Evolutionary conservation across 2,113 vertebrate species (phyloP).

Genomic region (Spea bombifrons): DNA sequence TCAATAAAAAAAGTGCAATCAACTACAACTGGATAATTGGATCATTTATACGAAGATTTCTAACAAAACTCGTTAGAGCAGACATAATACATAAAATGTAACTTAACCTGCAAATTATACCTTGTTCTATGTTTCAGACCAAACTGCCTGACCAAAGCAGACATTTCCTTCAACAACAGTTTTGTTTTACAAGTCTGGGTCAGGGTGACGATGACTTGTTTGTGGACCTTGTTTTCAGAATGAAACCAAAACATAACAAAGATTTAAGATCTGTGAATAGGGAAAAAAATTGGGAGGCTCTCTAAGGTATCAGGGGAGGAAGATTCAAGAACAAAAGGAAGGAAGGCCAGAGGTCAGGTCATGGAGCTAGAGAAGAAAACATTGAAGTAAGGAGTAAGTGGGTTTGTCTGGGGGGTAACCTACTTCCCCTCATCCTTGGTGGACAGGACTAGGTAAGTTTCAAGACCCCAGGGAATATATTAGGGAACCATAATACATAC

Average conservation of each 20-base stretch:
- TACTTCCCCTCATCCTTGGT: slow-evolving; percentile 30
- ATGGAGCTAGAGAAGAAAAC: not conserved
- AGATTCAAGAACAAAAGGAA: slow-evolving; percentile 40
- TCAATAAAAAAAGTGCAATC: too few relatives aligned
- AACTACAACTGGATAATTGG: too few relatives aligned
- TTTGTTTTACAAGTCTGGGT: slow-evolving; percentile 68
- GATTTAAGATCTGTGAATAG: slow-evolving; percentile 22
- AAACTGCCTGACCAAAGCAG: slow-evolving; percentile 60
- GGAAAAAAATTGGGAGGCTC: slow-evolving; percentile 12
- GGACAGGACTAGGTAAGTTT: slow-evolving; percentile 2
- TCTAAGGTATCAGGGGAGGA: slow-evolving; percentile 37
- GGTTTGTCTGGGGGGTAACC: not conserved
- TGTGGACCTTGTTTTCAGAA: slow-evolving; percentile 60
- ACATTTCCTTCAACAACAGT: slow-evolving; percentile 71
- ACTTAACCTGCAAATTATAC: slow-evolving; percentile 15
- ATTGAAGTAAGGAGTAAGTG: slow-evolving; percentile 14
- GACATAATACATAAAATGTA: slow-evolving; percentile 20
- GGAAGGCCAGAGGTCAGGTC: not conserved
- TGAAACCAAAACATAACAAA: slow-evolving; percentile 53
- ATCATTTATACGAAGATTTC: not conserved
- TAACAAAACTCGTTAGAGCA: not conserved
- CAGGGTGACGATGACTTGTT: slow-evolving; percentile 65
- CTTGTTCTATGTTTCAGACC: slow-evolving; percentile 38
- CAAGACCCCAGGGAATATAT: too few relatives aligned
- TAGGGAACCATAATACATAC: too few relatives aligned